These are phyloP conservation scores for Hozukius guyotensis DNA, from an alignment of 2,797 vertebrate genomes.

Conservation along the genomic window DNA sequence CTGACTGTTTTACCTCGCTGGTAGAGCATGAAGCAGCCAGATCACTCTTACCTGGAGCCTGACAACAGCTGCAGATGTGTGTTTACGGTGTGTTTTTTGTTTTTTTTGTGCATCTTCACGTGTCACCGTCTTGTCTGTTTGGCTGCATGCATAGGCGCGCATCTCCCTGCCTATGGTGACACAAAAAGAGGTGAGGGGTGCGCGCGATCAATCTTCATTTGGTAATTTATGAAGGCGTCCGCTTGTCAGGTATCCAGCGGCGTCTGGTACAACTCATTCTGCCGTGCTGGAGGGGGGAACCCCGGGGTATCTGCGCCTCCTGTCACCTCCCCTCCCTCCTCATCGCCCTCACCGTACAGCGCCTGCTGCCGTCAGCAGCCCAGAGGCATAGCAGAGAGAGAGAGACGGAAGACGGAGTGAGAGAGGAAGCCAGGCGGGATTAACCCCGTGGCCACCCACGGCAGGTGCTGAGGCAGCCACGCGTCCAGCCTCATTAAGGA, in stretches of 20 bases:
- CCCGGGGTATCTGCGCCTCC: constrained; percentile 79
- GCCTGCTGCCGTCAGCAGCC: constrained; percentile 81
- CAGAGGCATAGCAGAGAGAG: constrained; percentile 69
- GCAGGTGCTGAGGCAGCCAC: constrained; percentile 80
- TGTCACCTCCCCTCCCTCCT: constrained; percentile 77
- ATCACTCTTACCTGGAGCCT: constrained; percentile 39
- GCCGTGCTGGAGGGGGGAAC: constrained; percentile 74
- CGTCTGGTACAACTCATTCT: constrained; percentile 84
- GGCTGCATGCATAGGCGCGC: background rate
- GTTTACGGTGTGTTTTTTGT: background rate
- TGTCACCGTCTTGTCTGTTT: background rate
- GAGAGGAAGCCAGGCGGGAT: constrained; percentile 72
- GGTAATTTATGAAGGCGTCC: constrained; percentile 83
- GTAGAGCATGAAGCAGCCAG: constrained; percentile 48
- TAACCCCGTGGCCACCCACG: constrained; percentile 81
- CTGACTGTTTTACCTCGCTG: constrained; percentile 66
- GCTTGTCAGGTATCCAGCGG: constrained; percentile 84
- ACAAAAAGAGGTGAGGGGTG: constrained; percentile 68
- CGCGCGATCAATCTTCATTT: constrained; percentile 86
- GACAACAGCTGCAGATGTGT: constrained; percentile 46
- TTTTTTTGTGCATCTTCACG: background rate
- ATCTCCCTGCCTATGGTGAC: constrained; percentile 27
- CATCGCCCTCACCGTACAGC: constrained; percentile 47
- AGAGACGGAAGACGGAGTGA: constrained; percentile 59
- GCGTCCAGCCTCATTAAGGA: constrained; percentile 82